Evolutionary conservation across 2,797 vertebrate genomes (phyloP).

Genomic region (Brachyalestes nurse): DNA sequence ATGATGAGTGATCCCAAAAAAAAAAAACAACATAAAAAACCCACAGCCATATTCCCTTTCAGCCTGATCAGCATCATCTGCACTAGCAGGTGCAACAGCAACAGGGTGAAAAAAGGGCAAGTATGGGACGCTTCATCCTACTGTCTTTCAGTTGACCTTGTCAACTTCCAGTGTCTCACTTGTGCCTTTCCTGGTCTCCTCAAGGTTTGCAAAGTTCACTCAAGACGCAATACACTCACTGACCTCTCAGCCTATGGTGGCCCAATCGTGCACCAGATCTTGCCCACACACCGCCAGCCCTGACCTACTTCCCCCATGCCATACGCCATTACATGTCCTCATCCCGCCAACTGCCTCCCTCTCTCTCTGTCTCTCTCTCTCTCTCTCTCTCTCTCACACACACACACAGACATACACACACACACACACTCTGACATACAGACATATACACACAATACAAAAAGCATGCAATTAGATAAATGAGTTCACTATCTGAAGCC

Average conservation of each 20-base stretch:
- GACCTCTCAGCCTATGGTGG: neutral
- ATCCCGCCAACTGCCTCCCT: constrained; percentile 28
- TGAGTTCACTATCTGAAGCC: constrained; percentile 7
- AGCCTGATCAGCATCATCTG: constrained; percentile 17
- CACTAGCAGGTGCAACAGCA: constrained; percentile 46
- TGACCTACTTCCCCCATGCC: constrained; percentile 47
- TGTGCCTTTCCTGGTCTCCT: neutral
- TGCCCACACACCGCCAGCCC: constrained; percentile 4
- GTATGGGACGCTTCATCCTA: neutral
- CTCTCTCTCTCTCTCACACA: neutral
- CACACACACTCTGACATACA: neutral
- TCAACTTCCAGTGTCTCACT: constrained; percentile 1
- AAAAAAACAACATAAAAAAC: constrained; percentile 40
- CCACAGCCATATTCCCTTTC: constrained; percentile 15
- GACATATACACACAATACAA: constrained; percentile 4
- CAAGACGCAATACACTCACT: neutral
- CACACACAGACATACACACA: constrained; percentile 13
- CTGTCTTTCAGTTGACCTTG: constrained; percentile 2
- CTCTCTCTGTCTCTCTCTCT: neutral
- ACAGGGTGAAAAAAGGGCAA: neutral
- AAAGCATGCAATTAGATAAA: constrained; percentile 52
- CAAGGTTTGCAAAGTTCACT: neutral
- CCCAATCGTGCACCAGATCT: constrained; percentile 11
- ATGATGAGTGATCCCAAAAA: constrained; percentile 45
- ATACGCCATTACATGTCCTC: constrained; percentile 36